phyloP scores from a whole-genome alignment of 2,888 invertebrate species.

The Pristionchus exspectatus region DNA sequence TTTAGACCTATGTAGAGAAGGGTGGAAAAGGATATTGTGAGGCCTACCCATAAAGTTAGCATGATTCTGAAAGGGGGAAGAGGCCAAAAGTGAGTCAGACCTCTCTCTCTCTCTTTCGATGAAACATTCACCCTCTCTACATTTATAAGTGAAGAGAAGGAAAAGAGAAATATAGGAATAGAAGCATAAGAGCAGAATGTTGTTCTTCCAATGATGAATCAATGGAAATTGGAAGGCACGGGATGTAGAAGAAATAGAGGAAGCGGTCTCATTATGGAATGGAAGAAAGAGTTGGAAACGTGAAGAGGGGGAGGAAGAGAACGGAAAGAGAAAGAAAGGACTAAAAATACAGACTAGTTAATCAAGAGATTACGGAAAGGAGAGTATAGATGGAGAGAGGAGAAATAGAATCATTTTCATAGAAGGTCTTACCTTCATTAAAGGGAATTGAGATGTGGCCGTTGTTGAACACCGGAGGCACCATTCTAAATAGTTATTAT shows the following conservation, averaged over 20 bases:
- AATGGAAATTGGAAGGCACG: slow-evolving; percentile 38
- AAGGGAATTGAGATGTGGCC: background rate
- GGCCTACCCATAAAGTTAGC: background rate
- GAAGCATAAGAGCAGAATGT: background rate
- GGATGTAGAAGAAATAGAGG: slow-evolving; percentile 14
- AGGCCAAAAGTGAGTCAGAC: slow-evolving; percentile 12
- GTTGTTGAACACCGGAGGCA: background rate
- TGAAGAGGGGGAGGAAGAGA: slow-evolving; percentile 16
- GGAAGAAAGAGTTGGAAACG: background rate
- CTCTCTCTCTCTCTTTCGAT: background rate
- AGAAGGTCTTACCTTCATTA: background rate
- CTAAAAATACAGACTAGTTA: slow-evolving; percentile 7
- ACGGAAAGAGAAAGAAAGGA: slow-evolving; percentile 32
- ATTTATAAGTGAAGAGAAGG: slow-evolving; percentile 39
- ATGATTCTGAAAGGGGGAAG: background rate
- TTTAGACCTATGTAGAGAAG: background rate
- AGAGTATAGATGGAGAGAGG: background rate
- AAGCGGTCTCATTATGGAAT: slow-evolving; percentile 1
- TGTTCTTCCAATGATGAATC: slow-evolving; percentile 26
- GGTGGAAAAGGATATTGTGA: background rate
- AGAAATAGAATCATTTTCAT: background rate
- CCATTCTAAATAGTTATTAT: background rate
- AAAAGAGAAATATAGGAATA: slow-evolving; percentile 10
- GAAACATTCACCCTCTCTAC: slow-evolving; percentile 36
- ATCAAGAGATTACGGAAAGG: slow-evolving; percentile 24